These are phyloP conservation scores for Hormaphis cornu DNA, from an alignment of 1,140 invertebrate species.

Conservation along the genomic window DNA sequence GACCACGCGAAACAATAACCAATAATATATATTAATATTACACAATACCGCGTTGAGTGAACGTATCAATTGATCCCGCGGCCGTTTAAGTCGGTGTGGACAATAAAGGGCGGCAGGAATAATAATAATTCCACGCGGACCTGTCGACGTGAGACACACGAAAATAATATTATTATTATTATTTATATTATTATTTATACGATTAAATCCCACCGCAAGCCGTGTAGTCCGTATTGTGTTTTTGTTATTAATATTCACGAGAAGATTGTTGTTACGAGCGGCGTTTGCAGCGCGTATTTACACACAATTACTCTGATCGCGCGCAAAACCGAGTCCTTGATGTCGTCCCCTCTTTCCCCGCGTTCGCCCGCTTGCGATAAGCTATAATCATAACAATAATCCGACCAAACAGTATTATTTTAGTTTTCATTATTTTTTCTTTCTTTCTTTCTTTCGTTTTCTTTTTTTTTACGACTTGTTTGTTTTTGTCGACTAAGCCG, in stretches of 20 bases:
- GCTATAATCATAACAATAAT: constrained; percentile 32
- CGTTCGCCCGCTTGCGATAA: background rate
- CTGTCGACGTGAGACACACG: too few relatives aligned
- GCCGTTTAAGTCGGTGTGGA: too few relatives aligned
- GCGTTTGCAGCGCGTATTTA: background rate
- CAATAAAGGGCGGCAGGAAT: too few relatives aligned
- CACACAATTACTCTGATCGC: background rate
- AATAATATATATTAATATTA: too few relatives aligned
- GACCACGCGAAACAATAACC: too few relatives aligned
- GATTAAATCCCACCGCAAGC: background rate
- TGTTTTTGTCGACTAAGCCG: constrained; percentile 28
- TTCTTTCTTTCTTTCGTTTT: too few relatives aligned
- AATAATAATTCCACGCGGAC: too few relatives aligned
- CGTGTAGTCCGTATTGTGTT: too few relatives aligned
- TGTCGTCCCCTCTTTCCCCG: background rate
- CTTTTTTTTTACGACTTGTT: constrained; percentile 31
- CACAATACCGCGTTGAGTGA: too few relatives aligned
- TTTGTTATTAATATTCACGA: constrained; percentile 13
- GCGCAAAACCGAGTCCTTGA: background rate
- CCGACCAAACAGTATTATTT: background rate
- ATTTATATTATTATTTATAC: background rate
- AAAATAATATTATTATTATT: background rate
- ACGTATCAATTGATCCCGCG: too few relatives aligned
- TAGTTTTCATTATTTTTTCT: constrained; percentile 13
- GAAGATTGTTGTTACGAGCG: constrained; percentile 23